A percentile compares a stretch with the other conserved stretches of the same genome.
Evolutionary conservation across 2,888 invertebrate genomes (phyloP).

Genomic region (Minunthozetes semirufus): DNA sequence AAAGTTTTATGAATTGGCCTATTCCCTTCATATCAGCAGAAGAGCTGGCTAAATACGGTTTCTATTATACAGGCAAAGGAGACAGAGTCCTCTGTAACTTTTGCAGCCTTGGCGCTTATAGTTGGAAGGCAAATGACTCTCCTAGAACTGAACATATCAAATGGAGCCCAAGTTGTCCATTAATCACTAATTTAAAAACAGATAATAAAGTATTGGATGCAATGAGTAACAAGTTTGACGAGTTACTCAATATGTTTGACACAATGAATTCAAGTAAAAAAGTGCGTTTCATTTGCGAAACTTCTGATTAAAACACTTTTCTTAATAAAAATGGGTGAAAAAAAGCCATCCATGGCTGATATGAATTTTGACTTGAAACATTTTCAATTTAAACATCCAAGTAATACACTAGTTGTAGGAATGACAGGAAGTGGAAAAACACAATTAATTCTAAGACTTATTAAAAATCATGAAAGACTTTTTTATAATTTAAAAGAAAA

Average conservation of each 20-base stretch:
- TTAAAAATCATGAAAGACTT: not conserved
- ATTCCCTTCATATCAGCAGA: not conserved
- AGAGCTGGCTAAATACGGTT: not conserved
- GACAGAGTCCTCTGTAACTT: not conserved
- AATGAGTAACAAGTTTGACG: no score
- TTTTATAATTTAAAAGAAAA: constrained; percentile 7
- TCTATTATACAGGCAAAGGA: not conserved
- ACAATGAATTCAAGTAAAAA: no score
- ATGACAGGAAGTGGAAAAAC: constrained; percentile 32
- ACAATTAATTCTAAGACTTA: constrained; percentile 21
- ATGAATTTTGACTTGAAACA: not conserved
- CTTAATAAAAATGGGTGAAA: no score
- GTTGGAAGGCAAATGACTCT: not conserved
- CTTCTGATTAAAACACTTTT: no score
- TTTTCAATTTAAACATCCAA: constrained; percentile 19
- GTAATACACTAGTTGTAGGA: constrained; percentile 17
- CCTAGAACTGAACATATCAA: not conserved
- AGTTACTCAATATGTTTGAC: no score
- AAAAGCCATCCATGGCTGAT: not conserved
- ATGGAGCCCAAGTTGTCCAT: not conserved
- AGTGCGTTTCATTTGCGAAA: no score
- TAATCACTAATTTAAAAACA: not conserved
- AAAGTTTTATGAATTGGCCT: not conserved
- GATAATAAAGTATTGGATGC: no score
- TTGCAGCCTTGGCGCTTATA: not conserved